Evolutionary conservation across 30 jellyfish, hydroid and myxozoan genomes (phyloP).

Genomic region (Aurelia coerulea): DNA sequence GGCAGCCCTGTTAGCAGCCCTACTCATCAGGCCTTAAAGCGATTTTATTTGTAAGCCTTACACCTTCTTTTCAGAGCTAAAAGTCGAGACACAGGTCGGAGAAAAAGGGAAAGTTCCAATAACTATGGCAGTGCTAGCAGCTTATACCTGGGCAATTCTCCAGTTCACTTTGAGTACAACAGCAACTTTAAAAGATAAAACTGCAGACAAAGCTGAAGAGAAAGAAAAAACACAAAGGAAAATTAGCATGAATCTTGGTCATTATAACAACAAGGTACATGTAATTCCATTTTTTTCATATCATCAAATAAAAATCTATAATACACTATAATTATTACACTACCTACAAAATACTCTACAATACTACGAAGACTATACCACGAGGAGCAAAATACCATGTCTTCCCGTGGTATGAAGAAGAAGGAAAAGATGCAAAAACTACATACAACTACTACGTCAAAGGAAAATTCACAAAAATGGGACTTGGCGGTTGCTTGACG

Average conservation of each 20-base stretch:
- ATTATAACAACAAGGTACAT: constrained; percentile 55
- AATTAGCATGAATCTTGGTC: constrained; percentile 45
- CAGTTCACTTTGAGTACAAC: constrained; percentile 88
- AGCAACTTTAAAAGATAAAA: constrained; percentile 73
- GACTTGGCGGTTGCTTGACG: no score
- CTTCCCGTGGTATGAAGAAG: no score
- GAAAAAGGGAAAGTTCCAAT: constrained; percentile 54
- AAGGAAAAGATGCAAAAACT: no score
- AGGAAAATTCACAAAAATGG: no score
- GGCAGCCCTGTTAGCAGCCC: no score
- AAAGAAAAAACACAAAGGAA: constrained; percentile 41
- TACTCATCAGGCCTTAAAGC: no score
- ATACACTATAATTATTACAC: no score
- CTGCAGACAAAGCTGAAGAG: constrained; percentile 48
- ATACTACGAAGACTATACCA: no score
- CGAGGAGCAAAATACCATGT: no score
- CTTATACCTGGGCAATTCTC: constrained; percentile 81
- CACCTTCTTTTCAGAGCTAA: constrained; percentile 19
- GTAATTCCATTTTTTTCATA: not conserved
- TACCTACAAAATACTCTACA: no score
- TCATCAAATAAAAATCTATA: no score
- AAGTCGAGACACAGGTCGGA: constrained; percentile 53
- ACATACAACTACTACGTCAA: no score
- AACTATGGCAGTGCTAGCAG: constrained; percentile 76
- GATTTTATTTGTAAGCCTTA: not conserved